Evolutionary conservation across 64 coral and sea anemone species (phyloP), one percentile per base, ranked within the genome.

Genomic region (Pachyseris speciosa): DNA sequence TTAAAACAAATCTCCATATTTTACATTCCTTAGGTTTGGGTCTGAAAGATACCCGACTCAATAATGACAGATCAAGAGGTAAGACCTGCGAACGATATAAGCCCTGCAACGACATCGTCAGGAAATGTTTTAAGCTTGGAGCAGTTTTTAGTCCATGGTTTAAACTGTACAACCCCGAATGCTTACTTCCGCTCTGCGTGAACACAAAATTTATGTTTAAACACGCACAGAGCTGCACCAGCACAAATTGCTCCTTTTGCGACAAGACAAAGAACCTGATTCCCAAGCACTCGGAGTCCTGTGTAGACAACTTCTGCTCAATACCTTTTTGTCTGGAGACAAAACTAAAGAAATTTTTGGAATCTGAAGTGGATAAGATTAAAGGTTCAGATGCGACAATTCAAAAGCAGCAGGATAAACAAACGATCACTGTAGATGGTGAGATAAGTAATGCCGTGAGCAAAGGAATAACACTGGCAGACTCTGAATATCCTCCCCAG

Each of bases 181-280:
- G 77, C 24, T 25, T 40, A 40, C 53, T 81, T 6, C 53, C 77
- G 5, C 30, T 61, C 8, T 81, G 77, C 4, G 77, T 81, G 8
- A 81, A 61, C 77, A 61, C 34, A 37, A 81, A 81, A 58, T 36
- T 61, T 6, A 5, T 58, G 33, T 61, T 81, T 57, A 81, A 81
- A 40, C 77, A 81, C 77, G 26, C 52, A 9, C 77, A 41, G 53
- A 9, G 77, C 2, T 81, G 77, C 53, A 61, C 33, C 19, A 40
- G 15, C 7, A 9, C 30, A 59, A 37, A 81, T 25, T 81, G 77
- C 48, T 25, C 51, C 5, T 22, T 81, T 8, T 81, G 77, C 16
- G 31, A 61, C 19, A 30, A 40, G 17, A 19, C 37, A 19, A 81
- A 28, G 19, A 15, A 17, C 2, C 32, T 58, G 22, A 32, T 32